Percentiles rank a stretch among this genome's conserved stretches.
phyloP scores from a whole-genome alignment of 2,797 vertebrate species.

The Labeo calbasu region DNA sequence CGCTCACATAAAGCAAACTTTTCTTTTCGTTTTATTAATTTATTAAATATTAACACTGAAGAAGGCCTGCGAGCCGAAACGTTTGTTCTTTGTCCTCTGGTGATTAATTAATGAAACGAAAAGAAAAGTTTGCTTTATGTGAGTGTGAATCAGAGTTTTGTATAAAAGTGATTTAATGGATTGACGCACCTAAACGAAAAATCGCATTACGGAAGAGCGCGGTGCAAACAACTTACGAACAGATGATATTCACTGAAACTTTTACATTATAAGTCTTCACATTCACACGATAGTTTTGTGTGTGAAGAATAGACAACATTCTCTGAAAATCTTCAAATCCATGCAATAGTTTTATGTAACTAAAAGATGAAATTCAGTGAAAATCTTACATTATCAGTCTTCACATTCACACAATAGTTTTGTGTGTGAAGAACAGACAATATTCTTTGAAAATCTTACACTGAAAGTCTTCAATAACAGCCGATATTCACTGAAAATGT shows the following conservation, averaged over 20 bases:
- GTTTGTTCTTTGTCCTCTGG: no score
- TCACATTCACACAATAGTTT: background rate
- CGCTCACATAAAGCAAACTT: no score
- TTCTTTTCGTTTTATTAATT: no score
- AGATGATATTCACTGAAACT: background rate
- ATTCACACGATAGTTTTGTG: background rate
- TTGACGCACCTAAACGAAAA: no score
- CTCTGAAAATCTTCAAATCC: background rate
- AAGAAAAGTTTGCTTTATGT: no score
- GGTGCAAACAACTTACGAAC: no score
- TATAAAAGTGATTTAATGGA: no score
- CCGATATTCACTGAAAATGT: background rate
- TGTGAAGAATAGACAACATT: background rate
- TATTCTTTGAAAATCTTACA: background rate
- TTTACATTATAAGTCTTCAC: background rate
- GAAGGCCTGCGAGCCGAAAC: no score
- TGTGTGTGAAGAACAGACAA: background rate
- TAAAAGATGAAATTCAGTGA: background rate
- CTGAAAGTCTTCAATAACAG: background rate
- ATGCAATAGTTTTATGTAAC: background rate
- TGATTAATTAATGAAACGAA: no score
- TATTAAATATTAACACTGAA: no score
- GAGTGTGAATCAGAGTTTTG: no score
- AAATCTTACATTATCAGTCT: background rate
- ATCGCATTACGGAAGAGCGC: no score